phyloP scores from a whole-genome alignment of 2,113 vertebrate genomes.

The Eublepharis macularius region DNA sequence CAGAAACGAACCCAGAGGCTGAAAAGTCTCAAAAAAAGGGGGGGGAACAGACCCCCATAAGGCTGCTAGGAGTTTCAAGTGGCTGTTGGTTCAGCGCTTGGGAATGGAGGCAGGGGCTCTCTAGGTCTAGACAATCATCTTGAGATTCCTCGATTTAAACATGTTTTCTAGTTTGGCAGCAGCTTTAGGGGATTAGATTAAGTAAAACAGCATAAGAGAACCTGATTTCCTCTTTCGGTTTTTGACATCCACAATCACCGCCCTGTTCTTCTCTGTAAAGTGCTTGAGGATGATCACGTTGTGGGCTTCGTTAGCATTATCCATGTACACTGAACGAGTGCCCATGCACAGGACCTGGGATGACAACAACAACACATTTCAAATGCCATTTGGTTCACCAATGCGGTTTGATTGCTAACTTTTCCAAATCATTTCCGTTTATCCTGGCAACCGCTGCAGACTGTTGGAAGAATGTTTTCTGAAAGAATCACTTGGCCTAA shows the following conservation, averaged over 20 bases:
- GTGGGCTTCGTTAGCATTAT: slow-evolving; percentile 96
- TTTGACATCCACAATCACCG: slow-evolving; percentile 93
- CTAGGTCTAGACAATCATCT: too few species aligned
- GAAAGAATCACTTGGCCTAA: accelerated
- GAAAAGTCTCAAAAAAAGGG: too few species aligned
- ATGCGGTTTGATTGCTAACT: not conserved
- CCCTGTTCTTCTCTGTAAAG: slow-evolving; percentile 95
- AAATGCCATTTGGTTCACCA: not conserved
- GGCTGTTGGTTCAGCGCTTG: too few species aligned
- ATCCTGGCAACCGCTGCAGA: not conserved
- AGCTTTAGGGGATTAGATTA: too few species aligned
- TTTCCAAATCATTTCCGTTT: not conserved
- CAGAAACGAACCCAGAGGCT: too few species aligned
- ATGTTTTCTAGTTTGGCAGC: not conserved
- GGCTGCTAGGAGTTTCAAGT: too few species aligned
- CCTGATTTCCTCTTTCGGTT: slow-evolving; percentile 96
- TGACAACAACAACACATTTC: not conserved
- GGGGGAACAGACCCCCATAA: too few species aligned
- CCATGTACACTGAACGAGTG: slow-evolving; percentile 91
- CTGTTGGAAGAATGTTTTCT: not conserved
- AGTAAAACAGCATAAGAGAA: slow-evolving; percentile 39
- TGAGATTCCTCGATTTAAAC: too few species aligned
- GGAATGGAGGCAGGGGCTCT: too few species aligned
- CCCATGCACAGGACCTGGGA: slow-evolving; percentile 93
- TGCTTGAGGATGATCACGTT: slow-evolving; percentile 94